A percentile compares a stretch with the other conserved stretches of the same genome.
These are phyloP conservation scores for Pseudochirops cupreus DNA, from an alignment of 2,797 vertebrate genomes.

Conservation along the genomic window DNA sequence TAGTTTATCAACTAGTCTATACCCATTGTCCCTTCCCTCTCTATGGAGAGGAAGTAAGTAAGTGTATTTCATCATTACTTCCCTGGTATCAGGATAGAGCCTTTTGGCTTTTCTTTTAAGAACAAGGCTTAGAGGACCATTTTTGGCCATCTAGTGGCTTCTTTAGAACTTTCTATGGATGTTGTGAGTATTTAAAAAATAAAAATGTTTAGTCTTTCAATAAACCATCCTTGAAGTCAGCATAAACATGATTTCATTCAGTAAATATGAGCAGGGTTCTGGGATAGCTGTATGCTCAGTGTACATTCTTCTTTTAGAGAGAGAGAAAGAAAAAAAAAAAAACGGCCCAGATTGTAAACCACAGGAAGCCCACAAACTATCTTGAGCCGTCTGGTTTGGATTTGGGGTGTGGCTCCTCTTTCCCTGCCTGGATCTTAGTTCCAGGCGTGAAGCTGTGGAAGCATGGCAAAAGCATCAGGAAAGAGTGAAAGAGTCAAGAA, in stretches of 20 bases:
- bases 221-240: background rate
- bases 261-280: background rate
- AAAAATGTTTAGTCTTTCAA: background rate
- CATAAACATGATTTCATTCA: background rate
- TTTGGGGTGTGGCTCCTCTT: background rate
- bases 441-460: background rate
- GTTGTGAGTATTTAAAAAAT: background rate
- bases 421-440: background rate
- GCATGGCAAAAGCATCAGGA: background rate
- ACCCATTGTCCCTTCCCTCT: background rate
- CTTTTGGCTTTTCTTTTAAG: background rate
- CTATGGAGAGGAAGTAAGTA: background rate
- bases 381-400: background rate
- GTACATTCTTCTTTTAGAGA: background rate
- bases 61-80: background rate
- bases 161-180: fast-evolving
- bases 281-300: background rate
- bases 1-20: background rate
- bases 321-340: background rate
- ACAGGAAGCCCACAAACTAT: background rate
- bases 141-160: fast-evolving
- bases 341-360: fast-evolving
- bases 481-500: background rate
- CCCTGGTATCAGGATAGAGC: background rate
- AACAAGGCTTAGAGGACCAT: background rate